Base-by-base conservation (phyloP, 2,888 invertebrate species). In the Leucania comma region DNA sequence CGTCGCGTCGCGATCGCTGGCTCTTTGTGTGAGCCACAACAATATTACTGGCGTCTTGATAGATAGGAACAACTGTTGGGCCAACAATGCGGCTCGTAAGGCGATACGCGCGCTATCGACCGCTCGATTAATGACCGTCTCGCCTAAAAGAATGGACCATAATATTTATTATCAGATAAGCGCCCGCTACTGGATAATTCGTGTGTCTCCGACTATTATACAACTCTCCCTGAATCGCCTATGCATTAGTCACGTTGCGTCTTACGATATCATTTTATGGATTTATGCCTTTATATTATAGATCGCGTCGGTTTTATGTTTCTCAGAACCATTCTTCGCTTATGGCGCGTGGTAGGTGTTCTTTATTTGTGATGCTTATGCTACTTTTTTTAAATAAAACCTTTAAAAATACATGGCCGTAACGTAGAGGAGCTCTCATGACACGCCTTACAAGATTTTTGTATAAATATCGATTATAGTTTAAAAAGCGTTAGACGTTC, bases 81-180 rank as follows among this genome's bases (percentile, higher is more conserved):
- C 91, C 91, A 94, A 96, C 95, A 95, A 96, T 95, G 92, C 92
- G 88, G 89, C 90, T 90, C 91, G 95, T 95, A 95, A 95, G 93
- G 90, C 93, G 95, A 96, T 95, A 95, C 93, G 92, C 88, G 89
- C 93, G 90, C 92, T 93, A 96, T 96, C 95, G 93, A 93, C 92
- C 92, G 82, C 89, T 93, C 93, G 94, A 95, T 96, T 95, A 95
- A 96, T 96, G 95, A 94, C 94, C 90, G 92, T 90, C 94, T 93
- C 94, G 92, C 93, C 94, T 94, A 95, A 96, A 96, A 96, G 95
- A 96, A 96, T 95, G 94, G 94, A 91, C 93, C 90, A 93, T 93
- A 95, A 95, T 95, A 95, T 96, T 95, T 95, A 95, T 95, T 95
- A 96, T 96, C 95, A 93, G 96, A 96, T 96, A 95, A 94, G 92